phyloP scores from a whole-genome alignment of 1,140 invertebrate species.

The Plodia interpunctella region DNA sequence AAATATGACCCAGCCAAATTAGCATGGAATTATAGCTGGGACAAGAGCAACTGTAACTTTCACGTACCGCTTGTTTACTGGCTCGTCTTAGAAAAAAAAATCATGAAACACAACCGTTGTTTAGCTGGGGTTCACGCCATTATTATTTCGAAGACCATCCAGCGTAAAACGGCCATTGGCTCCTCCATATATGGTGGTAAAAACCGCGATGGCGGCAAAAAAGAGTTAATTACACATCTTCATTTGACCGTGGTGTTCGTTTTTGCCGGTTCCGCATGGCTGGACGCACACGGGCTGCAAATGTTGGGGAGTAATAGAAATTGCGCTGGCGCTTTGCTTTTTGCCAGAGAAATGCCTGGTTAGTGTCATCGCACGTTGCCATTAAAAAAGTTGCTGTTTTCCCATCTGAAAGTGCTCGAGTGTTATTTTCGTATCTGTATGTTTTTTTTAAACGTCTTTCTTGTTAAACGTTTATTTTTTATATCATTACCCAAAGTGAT shows the following conservation, averaged over 20 bases:
- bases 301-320: conserved; percentile 30
- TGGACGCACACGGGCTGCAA: conserved; percentile 37
- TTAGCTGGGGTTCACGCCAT: conserved; percentile 27
- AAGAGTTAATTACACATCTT: conserved; percentile 69
- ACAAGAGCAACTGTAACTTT: no score
- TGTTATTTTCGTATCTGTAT: no score
- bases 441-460: no score
- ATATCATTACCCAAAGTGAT: no score
- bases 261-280: conserved; percentile 52
- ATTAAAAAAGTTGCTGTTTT: background rate
- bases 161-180: conserved; percentile 59
- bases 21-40: no score
- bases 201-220: conserved; percentile 53
- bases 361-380: no score
- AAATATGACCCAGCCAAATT: no score
- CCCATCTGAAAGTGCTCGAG: background rate
- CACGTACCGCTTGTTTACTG: background rate
- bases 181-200: conserved; percentile 47
- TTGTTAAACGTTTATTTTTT: no score
- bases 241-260: conserved; percentile 68
- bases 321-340: background rate
- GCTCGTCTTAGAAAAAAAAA: conserved; percentile 27
- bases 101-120: conserved; percentile 26
- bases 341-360: background rate
- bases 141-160: conserved; percentile 51